Conservation (phyloP, 2,113 vertebrate genomes). For the Ptychochromis oligacanthus region DNA sequence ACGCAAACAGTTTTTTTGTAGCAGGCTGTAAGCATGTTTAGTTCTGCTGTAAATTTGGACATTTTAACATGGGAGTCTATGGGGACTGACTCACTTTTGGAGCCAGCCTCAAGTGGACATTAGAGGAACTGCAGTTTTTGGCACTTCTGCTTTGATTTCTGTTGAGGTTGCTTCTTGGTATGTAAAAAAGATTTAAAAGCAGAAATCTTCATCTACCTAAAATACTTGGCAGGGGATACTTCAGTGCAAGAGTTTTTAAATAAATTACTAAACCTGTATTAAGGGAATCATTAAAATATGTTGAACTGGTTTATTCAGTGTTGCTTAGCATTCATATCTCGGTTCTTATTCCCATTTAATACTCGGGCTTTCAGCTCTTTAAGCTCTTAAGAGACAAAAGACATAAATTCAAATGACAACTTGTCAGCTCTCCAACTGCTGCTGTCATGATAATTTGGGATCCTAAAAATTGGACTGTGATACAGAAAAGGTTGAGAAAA, state of each 20-base stretch:
- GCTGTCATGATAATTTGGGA: background rate
- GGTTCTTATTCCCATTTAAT: background rate
- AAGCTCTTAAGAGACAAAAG: conserved; percentile 4
- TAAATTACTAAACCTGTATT: background rate
- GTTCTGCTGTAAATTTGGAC: no score
- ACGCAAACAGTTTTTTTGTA: no score
- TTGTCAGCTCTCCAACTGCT: background rate
- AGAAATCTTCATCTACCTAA: background rate
- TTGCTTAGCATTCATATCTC: background rate
- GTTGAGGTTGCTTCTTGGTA: rapidly evolving
- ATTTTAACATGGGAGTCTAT: no score
- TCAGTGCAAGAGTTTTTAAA: background rate
- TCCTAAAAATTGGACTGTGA: background rate
- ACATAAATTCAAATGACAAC: background rate
- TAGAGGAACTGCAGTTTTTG: no score
- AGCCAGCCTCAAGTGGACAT: no score
- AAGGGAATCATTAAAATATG: background rate
- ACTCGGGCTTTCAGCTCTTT: background rate
- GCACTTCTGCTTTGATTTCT: no score
- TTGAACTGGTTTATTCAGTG: background rate
- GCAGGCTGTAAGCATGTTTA: no score
- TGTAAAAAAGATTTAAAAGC: background rate
- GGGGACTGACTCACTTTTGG: no score
- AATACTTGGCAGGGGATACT: background rate
- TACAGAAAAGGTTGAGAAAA: background rate